phyloP scores from a whole-genome alignment of 2,797 vertebrate species.

The Hypotaenidia philippensis region DNA sequence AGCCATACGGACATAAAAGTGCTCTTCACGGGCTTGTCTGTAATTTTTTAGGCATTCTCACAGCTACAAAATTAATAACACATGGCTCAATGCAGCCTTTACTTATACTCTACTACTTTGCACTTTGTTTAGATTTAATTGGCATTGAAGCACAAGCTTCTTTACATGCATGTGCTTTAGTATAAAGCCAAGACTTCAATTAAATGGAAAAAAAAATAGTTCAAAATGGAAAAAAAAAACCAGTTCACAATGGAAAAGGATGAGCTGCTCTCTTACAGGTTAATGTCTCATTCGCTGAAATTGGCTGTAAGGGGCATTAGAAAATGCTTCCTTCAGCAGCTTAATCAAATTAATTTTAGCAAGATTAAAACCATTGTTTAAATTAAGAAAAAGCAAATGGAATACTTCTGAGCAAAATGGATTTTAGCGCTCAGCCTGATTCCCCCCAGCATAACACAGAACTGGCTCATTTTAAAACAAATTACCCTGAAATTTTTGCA shows the following conservation, averaged over 20 bases:
- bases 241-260: background rate
- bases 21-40: background rate
- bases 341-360: slow-evolving; percentile 32
- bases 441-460: background rate
- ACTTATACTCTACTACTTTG: background rate
- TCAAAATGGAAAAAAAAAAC: background rate
- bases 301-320: background rate
- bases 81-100: background rate
- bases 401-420: background rate
- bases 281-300: background rate
- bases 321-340: slow-evolving; percentile 9
- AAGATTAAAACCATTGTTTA: slow-evolving; percentile 33
- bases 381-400: slow-evolving; percentile 38
- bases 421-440: background rate
- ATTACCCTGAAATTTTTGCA: background rate
- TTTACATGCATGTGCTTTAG: background rate
- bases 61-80: background rate
- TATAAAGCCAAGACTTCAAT: background rate
- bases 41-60: background rate
- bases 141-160: background rate
- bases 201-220: background rate
- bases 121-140: background rate
- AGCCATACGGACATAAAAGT: background rate
- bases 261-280: background rate
- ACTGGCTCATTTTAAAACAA: background rate